Conservation (phyloP, 2,888 invertebrate genomes). For the Phymatocera aterrima region DNA sequence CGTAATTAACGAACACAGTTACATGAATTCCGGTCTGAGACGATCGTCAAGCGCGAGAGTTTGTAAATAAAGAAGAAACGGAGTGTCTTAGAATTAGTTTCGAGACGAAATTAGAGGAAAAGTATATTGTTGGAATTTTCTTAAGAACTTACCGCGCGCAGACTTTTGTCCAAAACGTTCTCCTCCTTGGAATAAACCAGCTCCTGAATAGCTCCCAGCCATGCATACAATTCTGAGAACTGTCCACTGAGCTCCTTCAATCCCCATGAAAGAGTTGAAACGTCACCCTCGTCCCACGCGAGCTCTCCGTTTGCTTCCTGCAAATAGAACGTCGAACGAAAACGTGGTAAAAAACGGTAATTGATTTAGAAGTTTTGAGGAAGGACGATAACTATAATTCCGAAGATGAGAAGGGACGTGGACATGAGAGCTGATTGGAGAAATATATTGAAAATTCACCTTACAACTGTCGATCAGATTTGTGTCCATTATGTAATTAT, state of each 20-base stretch:
- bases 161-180: conserved; percentile 81
- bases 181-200: conserved; percentile 86
- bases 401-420: background rate
- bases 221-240: conserved; percentile 88
- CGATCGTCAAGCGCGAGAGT: too few species aligned
- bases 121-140: background rate
- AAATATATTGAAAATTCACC: conserved; percentile 69
- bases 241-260: conserved; percentile 86
- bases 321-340: conserved; percentile 58
- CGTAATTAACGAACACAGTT: background rate
- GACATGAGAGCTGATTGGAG: background rate
- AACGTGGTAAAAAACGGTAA: background rate
- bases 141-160: conserved; percentile 79
- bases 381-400: background rate
- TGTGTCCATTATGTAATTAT: conserved; percentile 97
- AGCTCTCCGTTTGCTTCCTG: conserved; percentile 89
- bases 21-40: too few species aligned
- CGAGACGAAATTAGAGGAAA: background rate
- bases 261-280: conserved; percentile 81
- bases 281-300: conserved; percentile 79
- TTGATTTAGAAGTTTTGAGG: background rate
- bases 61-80: too few species aligned
- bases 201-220: conserved; percentile 88
- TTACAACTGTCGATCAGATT: conserved; percentile 93
- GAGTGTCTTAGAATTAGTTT: too few species aligned